Evolutionary conservation across 2,888 invertebrate genomes (phyloP), one percentile per base, ranked within the genome.

Genomic region (Sphaeridia pumilis): DNA sequence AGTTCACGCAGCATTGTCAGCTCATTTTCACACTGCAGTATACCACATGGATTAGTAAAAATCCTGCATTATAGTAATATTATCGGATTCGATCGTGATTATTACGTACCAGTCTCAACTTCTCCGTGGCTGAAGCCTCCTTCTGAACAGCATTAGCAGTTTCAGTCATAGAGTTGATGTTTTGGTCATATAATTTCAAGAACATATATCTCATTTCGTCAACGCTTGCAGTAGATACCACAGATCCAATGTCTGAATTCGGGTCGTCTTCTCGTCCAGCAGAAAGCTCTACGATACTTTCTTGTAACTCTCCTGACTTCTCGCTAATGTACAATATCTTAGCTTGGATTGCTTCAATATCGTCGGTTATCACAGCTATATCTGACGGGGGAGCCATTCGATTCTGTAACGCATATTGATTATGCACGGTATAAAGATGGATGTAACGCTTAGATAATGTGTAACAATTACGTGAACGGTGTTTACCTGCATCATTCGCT

Each of bases 161-260:
- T 20, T 52, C 52, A 14, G 47, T 46, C 52, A 52, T 52, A 20
- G 47, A 31, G 17, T 46, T 53, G 2, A 53, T 26, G 36, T 49
- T 54, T 12, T 56, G 50, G 21, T 78, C 77, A 55, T 84, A 78
- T 66, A 87, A 74, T 71, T 85, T 85, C 67, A 86, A 81, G 46
- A 89, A 74, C 47, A 89, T 72, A 70, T 87, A 89, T 66, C 82
- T 80, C 7, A 84, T 82, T 69, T 88, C 87, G 12, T 82, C 81
- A 20, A 83, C 69, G 42, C 76, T 76, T 36, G 66, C 31, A 25
- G 38, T 49, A 43, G 49, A 51, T 24, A 53, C 57, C 54, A 59
- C 38, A 35, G 42, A 14, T 36, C 43, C 55, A 25, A 60, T 46
- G 25, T 61, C 59, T 10, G 51, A 35, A n/a, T 41, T 53, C 31